Conservation (phyloP, 2,888 invertebrate species). For the Caradrina kadenii region DNA sequence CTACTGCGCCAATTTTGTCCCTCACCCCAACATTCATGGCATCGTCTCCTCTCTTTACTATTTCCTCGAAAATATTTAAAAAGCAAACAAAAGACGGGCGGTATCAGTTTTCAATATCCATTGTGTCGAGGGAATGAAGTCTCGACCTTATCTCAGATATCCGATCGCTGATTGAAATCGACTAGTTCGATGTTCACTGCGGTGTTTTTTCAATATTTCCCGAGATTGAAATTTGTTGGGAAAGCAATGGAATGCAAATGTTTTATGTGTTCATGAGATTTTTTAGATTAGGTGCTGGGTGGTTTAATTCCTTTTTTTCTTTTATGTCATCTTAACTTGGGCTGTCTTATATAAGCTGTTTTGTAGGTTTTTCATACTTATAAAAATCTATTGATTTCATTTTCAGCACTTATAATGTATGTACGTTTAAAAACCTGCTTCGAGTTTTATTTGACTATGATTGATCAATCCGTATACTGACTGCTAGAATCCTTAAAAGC, state of each 20-base stretch:
- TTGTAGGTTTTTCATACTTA: not conserved
- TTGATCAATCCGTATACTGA: not conserved
- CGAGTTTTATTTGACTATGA: not conserved
- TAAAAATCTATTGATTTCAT: not conserved
- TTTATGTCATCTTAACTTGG: conserved; percentile 18
- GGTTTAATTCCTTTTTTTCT: conserved; percentile 35
- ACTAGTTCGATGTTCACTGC: conserved; percentile 56
- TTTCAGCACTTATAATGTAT: not conserved
- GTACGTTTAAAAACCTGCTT: not conserved
- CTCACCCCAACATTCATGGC: conserved; percentile 4
- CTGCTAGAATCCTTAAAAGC: too few relatives aligned
- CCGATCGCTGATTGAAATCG: conserved; percentile 65
- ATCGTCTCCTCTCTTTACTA: conserved; percentile 24
- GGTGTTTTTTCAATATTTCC: conserved; percentile 60
- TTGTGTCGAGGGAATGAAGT: conserved; percentile 65
- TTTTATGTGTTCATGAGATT: conserved; percentile 45
- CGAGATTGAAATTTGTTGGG: conserved; percentile 61
- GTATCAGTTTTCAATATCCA: conserved; percentile 63
- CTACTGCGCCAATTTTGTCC: not conserved
- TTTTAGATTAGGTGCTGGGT: conserved; percentile 37
- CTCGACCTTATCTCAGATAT: conserved; percentile 64
- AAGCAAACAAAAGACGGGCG: conserved; percentile 62
- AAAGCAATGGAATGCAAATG: conserved; percentile 57
- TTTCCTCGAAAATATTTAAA: conserved; percentile 62
- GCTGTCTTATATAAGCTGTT: conserved; percentile 5